phyloP scores from a whole-genome alignment of 2,797 vertebrate species.

The Ispidina lecontei region DNA sequence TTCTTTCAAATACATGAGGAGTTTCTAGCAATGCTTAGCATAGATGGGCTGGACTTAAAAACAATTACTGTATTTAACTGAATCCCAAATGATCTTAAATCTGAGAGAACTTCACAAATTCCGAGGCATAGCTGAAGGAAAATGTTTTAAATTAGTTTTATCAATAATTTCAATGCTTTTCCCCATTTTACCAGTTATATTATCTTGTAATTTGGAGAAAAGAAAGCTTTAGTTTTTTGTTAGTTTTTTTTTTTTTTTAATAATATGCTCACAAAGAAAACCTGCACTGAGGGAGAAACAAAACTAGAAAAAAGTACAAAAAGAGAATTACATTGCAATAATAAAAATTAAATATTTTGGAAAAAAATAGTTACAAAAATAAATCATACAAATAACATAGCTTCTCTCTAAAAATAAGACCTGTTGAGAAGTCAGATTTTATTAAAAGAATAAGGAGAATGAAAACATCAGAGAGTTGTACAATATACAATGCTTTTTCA shows the following conservation, averaged over 20 bases:
- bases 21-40: conserved; percentile 43
- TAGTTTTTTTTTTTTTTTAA: neutral
- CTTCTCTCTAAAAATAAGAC: neutral
- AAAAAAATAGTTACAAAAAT: neutral
- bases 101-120: conserved; percentile 16
- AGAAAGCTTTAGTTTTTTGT: neutral
- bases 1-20: conserved; percentile 50
- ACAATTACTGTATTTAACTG: conserved; percentile 49
- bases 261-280: neutral
- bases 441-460: neutral
- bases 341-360: neutral
- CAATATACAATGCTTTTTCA: neutral
- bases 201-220: conserved; percentile 14
- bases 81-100: conserved; percentile 20
- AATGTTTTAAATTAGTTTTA: conserved; percentile 57
- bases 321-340: neutral
- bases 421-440: neutral
- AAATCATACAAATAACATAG: neutral
- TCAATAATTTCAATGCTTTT: conserved; percentile 47
- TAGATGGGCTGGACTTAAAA: conserved; percentile 8
- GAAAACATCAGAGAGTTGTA: neutral
- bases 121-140: conserved; percentile 26
- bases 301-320: neutral
- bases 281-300: neutral
- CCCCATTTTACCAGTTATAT: neutral